Base-by-base conservation (phyloP, 1,140 invertebrate genomes). In the Leptinotarsa texana region DNA sequence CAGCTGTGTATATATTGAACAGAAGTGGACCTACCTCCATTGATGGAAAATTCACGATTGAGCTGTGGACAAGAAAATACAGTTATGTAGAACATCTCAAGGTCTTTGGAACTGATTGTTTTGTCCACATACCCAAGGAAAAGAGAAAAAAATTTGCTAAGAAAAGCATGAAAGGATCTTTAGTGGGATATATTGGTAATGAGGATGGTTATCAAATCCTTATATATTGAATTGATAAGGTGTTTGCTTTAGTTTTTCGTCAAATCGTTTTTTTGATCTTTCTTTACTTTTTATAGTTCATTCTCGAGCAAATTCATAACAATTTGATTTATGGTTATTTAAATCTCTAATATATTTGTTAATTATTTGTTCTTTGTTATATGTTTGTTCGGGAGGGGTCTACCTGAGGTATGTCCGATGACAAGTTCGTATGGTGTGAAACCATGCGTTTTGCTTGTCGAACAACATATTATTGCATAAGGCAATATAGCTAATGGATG, bases 401-500 rank as follows among this genome's bases (percentile, higher is more conserved):
- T 42, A 11, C 27, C 49, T 15, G 75, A 68, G 5, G 75, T 74
- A 65, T 75, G 75, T 24, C 69, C 74, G 27, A 78, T 74, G 4
- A 76, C n/a, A 63, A 78, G 63, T 69, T 74, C 72, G 22, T 73
- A 77, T 27, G 77, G 75, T 69, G 75, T 78, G 22, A 78, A 78
- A 17, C 73, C 73, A 57, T 74, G 73, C 21, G 77, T 77, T 51
- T 78, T 76, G 47, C 73, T 77, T 72, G 47, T 72, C 1, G 70
- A 72, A 22, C 75, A 74, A 24, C 22, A 77, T 18, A 74, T 79
- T 13, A 79, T 63, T 21, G 73, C 75, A 69, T 72, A 79, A 6
- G 75, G 72, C n/a, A 79, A 49, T 13, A 73, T 68, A 63, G 62
- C 72, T 18, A 77, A 77, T 22, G 68, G 63, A 69, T 78, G 75